Conservation (phyloP, 2,888 invertebrate species). For the Arrhopalites spinosus region DNA sequence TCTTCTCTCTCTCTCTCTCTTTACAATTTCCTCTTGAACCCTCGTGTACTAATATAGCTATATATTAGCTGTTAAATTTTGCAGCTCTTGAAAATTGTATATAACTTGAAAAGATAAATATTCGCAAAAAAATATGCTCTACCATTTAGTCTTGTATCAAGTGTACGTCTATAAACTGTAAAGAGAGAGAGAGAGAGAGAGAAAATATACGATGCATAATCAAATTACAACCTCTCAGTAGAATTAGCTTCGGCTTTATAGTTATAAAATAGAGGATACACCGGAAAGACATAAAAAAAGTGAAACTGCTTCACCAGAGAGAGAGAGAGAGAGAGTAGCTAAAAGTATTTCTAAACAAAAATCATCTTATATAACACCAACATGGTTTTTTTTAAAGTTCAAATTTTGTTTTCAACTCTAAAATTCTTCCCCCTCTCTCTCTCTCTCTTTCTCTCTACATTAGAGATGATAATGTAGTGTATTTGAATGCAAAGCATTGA, state of each 20-base stretch:
- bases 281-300: background rate
- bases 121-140: no score
- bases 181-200: background rate
- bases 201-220: background rate
- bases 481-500: constrained; percentile 1
- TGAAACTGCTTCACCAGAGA: background rate
- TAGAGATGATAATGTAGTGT: background rate
- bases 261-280: background rate
- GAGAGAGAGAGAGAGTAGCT: background rate
- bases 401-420: background rate
- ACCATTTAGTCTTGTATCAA: no score
- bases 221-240: background rate
- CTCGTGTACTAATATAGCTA: no score
- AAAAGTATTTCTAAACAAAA: background rate
- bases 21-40: no score
- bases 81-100: no score
- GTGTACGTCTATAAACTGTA: background rate
- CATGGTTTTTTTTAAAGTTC: background rate
- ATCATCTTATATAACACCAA: background rate
- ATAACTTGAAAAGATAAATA: no score
- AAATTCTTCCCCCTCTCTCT: background rate
- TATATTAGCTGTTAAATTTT: no score
- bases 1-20: no score
- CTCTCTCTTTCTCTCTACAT: background rate
- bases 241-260: background rate